Percentiles rank a stretch among this genome's conserved stretches.
phyloP scores from a whole-genome alignment of 2,113 vertebrate species.

The Eolophus roseicapilla region DNA sequence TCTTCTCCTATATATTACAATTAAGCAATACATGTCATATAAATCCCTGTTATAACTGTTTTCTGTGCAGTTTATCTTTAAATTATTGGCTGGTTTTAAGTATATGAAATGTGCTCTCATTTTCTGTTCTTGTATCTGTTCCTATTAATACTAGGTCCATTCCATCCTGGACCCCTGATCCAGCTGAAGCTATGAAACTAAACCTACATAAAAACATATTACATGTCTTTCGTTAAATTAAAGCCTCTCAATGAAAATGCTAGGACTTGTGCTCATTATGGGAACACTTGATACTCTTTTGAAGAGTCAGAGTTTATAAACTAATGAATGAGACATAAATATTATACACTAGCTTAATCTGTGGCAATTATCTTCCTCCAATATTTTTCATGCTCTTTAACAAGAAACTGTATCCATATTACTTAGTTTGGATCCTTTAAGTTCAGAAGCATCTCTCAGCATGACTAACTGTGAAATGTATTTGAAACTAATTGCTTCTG shows the following conservation, averaged over 20 bases:
- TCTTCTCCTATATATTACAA: not conserved
- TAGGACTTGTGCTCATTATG: not conserved
- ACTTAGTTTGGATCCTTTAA: constrained; percentile 36
- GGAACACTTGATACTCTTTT: not conserved
- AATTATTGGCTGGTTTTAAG: not conserved
- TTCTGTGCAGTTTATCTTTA: not conserved
- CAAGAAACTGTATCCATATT: not conserved
- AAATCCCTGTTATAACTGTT: not conserved
- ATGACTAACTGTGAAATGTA: constrained; percentile 39
- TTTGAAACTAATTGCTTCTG: constrained; percentile 60
- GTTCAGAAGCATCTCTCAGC: constrained; percentile 30
- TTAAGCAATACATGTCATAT: not conserved
- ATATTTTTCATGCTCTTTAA: constrained; percentile 6
- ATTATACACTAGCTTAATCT: not conserved
- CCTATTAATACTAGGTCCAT: not conserved
- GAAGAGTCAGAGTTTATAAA: not conserved
- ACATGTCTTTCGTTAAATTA: not conserved
- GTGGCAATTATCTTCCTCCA: constrained; percentile 15
- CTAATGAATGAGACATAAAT: constrained; percentile 30
- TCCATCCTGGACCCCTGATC: not conserved
- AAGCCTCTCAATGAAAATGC: not conserved
- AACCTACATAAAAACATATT: not conserved
- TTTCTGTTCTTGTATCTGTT: not conserved
- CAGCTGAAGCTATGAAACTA: not conserved
- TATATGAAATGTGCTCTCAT: not conserved